phyloP scores from a whole-genome alignment of 2,797 vertebrate species.

The Adrianichthys oophorus region DNA sequence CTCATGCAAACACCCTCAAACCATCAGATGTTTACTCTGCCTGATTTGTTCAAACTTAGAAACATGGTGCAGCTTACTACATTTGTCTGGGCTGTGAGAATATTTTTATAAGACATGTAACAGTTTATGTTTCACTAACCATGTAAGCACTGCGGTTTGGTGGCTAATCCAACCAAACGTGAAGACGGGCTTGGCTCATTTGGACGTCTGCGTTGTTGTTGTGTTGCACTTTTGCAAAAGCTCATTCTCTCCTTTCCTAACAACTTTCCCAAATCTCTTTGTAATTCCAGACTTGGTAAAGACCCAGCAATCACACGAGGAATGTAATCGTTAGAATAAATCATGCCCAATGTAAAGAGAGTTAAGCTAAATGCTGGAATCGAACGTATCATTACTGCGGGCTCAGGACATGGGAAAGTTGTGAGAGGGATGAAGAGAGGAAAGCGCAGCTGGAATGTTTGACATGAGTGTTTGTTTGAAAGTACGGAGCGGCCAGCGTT shows the following conservation, averaged over 20 bases:
- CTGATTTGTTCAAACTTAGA: not conserved
- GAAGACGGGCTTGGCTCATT: not conserved
- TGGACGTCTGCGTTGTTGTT: not conserved
- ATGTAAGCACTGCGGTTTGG: no score
- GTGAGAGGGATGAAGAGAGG: not conserved
- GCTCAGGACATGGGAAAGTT: not conserved
- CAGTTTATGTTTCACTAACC: not conserved
- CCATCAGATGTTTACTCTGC: not conserved
- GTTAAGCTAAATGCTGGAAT: constrained; percentile 4
- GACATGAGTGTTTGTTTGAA: constrained; percentile 3
- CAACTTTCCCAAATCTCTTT: not conserved
- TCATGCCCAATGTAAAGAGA: constrained; percentile 3
- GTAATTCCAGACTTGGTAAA: constrained; percentile 3
- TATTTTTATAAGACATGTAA: not conserved
- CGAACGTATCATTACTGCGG: constrained; percentile 3
- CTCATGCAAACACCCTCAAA: not conserved
- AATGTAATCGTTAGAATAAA: constrained; percentile 5
- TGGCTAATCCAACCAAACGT: no score
- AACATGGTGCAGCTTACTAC: no score
- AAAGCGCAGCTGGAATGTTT: constrained; percentile 7
- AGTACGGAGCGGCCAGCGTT: not conserved
- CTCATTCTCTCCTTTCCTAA: not conserved
- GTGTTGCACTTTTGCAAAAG: not conserved
- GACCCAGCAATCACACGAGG: not conserved
- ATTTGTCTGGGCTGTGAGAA: no score